Base-by-base conservation (phyloP, 2,113 vertebrate genomes). In the Laterallus jamaicensis region DNA sequence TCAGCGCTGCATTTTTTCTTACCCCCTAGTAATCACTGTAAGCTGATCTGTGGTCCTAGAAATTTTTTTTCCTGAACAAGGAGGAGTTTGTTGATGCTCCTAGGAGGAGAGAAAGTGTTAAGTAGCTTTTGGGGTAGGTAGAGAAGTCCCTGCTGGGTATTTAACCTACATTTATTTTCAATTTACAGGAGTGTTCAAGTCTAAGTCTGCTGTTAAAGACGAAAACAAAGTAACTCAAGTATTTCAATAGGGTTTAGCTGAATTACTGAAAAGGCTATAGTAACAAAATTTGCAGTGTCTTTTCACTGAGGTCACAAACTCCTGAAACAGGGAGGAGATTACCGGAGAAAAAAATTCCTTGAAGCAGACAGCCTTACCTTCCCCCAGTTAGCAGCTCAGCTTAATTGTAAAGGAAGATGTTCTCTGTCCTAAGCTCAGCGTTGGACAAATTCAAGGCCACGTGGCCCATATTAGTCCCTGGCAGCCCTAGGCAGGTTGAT, bases 101-200 rank as follows among this genome's bases (percentile, higher is more conserved):
- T 29, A 77, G 71, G 47, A 88, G 64, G 37, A 78, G 52, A 76
- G 39, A 78, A 67, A 75, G 42, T 54, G 69, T 44, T 86, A 81
- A 83, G 55, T 60, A 88, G 92, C 28, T 86, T 96, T 93, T 58
- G 42, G 73, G 56, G 42, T 58, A 78, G 56, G 63, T 31, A 63
- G 60, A 73, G 59, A 83, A 86, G 92, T 95, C 88, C 44, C 90
- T 90, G 21, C 56, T 92, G 86, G 15, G 60, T 96, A 40, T 95
- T 96, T 95, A 95, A 86, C 68, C 82, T 83, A 88, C 88, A 79
- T 90, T 94, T 86, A 64, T 93, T 90, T 93, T 86, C 80, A 54
- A 35, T 96, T 96, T 92, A 78, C 29, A 21, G 20, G 59, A 77
- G 39, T 37, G 54, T 90, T 83, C 76, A 44, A 20, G 49, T 93